Evolutionary conservation across 2,888 invertebrate genomes (phyloP), one percentile per base, ranked within the genome.

Genomic region (Acanthosepion pharaonis): DNA sequence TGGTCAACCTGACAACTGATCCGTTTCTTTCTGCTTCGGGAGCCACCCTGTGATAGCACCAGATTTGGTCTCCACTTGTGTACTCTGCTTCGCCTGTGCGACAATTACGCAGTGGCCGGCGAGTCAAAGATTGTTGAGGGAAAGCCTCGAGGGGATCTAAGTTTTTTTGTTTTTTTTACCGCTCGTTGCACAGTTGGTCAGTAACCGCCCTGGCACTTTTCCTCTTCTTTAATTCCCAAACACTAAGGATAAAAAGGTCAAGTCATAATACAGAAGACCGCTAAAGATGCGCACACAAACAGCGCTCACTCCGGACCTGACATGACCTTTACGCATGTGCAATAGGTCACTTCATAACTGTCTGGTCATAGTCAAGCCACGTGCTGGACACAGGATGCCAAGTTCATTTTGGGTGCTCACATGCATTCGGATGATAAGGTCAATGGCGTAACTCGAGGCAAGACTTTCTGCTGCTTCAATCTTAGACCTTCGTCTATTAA

Each of bases 291-390:
- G n/a, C 78, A n/a, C n/a, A 78, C n/a, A 78, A 78, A 78, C 78
- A 9, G 78, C n/a, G 78, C n/a, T 28, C 78, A 78, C 78, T 78
- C n/a, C n/a, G n/a, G n/a, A 78, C 78, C 78, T 78, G 78, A 78
- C n/a, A 33, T 78, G 78, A 78, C 78, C n/a, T 78, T 78, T 78
- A 11, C n/a, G n/a, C n/a, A 78, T 78, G 11, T 78, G 78, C n/a
- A 78, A 78, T 78, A 78, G 78, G 78, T 78, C 78, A 78, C 78
- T 78, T 78, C 78, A 78, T 78, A 78, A 78, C 78, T 78, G 78
- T 78, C 78, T 78, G 78, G 78, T 78, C 78, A 9, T 33, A 18
- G 78, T 78, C n/a, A 78, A 78, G n/a, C 78, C n/a, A 78, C 78
- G 78, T 78, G 78, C 78, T 78, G 78, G n/a, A 78, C 78, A 78